phyloP scores from a whole-genome alignment of 2,113 vertebrate genomes.

The Toxotes chatareus region DNA sequence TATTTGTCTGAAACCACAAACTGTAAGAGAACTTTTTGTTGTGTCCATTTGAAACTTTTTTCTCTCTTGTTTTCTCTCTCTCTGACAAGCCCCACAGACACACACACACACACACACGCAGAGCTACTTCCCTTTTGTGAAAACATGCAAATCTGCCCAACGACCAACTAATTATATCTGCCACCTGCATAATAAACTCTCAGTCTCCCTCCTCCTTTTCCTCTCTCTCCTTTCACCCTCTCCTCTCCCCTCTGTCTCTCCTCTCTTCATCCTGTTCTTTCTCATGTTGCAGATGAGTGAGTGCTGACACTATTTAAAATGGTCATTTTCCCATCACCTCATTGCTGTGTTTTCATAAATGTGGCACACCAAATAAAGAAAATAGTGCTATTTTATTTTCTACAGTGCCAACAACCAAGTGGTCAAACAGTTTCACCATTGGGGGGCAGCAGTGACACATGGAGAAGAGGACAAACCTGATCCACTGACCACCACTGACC shows the following conservation, averaged over 20 bases:
- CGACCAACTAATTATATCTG: conserved; percentile 88
- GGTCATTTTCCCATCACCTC: not conserved
- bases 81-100: conserved; percentile 30
- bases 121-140: conserved; percentile 86
- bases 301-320: not conserved
- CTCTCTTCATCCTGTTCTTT: conserved; percentile 39
- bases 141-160: conserved; percentile 87
- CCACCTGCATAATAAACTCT: conserved; percentile 85
- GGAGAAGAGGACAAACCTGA: not conserved
- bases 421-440: conserved; percentile 62
- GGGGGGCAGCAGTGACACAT: conserved; percentile 72
- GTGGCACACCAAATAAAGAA: not conserved
- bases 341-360: not conserved
- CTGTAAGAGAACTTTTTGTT: conserved; percentile 54
- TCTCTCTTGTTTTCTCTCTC: conserved; percentile 23
- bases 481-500: conserved; percentile 47
- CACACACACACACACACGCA: conserved; percentile 38
- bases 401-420: not conserved
- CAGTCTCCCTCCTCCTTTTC: conserved; percentile 59
- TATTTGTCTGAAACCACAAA: conserved; percentile 65
- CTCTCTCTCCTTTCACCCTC: conserved; percentile 46
- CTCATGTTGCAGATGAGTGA: conserved; percentile 5
- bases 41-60: conserved; percentile 62
- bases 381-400: not conserved
- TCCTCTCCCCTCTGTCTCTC: conserved; percentile 28